These are phyloP conservation scores for Pleuronectes platessa DNA, from an alignment of 2,113 vertebrate genomes.

Conservation along the genomic window DNA sequence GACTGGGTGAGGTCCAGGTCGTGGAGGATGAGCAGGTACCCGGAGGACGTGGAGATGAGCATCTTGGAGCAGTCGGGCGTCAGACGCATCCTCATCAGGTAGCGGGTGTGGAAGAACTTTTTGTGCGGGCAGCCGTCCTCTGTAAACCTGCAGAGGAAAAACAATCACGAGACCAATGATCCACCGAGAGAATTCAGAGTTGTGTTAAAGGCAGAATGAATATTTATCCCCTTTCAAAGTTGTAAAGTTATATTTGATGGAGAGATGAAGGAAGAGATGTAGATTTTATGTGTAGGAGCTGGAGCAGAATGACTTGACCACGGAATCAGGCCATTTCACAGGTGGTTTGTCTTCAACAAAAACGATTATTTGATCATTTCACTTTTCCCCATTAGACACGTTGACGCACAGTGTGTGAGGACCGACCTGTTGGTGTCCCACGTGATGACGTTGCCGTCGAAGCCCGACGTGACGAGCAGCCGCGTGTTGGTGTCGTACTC, in stretches of 20 bases:
- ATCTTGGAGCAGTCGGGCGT: conserved; percentile 99
- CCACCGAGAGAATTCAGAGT: too few relatives aligned
- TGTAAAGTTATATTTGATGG: not conserved
- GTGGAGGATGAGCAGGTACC: conserved; percentile 97
- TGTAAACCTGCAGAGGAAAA: conserved; percentile 86
- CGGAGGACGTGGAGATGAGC: conserved; percentile 98
- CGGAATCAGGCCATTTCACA: too few relatives aligned
- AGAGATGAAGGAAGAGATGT: too few relatives aligned
- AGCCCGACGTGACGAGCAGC: conserved; percentile 96
- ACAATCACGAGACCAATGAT: not conserved
- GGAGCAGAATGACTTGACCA: too few relatives aligned
- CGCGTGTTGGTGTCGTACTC: conserved; percentile 98
- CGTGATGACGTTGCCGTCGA: conserved; percentile 98
- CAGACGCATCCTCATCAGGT: conserved; percentile 98
- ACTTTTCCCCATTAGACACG: too few relatives aligned
- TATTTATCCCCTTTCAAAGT: too few relatives aligned
- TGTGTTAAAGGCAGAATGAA: too few relatives aligned
- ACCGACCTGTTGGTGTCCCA: conserved; percentile 95
- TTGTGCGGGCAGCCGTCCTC: conserved; percentile 98
- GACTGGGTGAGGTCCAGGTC: conserved; percentile 98
- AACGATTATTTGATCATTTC: too few relatives aligned
- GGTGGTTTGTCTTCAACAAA: too few relatives aligned
- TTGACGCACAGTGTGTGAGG: not conserved
- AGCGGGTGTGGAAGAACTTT: conserved; percentile 99
- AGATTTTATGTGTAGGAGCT: too few relatives aligned